Evolutionary conservation across 2,888 invertebrate species (phyloP).

Genomic region (Fragum sueziense): DNA sequence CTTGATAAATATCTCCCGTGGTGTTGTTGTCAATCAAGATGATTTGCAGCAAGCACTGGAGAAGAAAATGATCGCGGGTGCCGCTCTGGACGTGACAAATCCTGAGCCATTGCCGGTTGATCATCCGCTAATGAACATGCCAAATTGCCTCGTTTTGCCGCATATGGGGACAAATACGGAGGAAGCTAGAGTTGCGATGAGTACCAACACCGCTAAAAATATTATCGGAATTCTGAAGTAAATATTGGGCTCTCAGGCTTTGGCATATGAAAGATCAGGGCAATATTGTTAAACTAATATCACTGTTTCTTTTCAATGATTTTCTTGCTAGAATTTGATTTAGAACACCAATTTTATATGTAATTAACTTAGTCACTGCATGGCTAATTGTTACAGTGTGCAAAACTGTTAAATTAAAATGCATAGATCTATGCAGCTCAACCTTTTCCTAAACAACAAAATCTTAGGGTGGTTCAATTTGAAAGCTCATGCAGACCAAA

Average conservation of each 20-base stretch:
- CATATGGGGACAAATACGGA: conserved; percentile 93
- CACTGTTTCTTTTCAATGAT: too few relatives aligned
- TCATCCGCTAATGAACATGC: conserved; percentile 88
- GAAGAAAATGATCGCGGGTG: conserved; percentile 88
- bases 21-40: conserved; percentile 87
- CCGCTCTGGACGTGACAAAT: conserved; percentile 94
- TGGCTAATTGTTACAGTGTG: too few relatives aligned
- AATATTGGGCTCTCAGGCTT: background rate
- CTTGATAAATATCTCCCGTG: conserved; percentile 92
- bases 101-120: conserved; percentile 94
- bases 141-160: conserved; percentile 92
- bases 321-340: too few relatives aligned
- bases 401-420: too few relatives aligned
- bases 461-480: too few relatives aligned
- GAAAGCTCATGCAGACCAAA: too few relatives aligned
- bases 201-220: conserved; percentile 89
- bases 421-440: too few relatives aligned
- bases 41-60: conserved; percentile 90
- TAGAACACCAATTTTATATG: too few relatives aligned
- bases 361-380: too few relatives aligned
- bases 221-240: conserved; percentile 88
- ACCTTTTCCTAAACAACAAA: too few relatives aligned
- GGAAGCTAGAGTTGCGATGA: conserved; percentile 90
- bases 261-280: too few relatives aligned
- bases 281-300: too few relatives aligned